These are phyloP conservation scores for Ferdinandea cuprea DNA, from an alignment of 2,888 invertebrate species.

Conservation along the genomic window DNA sequence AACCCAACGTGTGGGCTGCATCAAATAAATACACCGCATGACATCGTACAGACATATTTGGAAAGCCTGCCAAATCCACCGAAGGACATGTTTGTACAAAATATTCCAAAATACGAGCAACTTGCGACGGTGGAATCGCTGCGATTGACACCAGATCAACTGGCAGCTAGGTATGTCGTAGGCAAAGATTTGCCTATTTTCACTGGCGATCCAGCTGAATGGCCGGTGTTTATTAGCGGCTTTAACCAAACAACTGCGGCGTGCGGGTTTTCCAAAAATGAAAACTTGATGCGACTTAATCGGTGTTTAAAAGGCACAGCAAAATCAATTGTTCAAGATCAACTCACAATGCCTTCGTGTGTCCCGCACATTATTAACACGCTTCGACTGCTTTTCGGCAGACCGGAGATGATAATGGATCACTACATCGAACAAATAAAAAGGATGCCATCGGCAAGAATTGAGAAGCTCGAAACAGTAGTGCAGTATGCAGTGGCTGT, in stretches of 20 bases:
- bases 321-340: too few species aligned
- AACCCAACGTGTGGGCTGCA: too few species aligned
- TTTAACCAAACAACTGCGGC: slow-evolving; percentile 1
- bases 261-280: slow-evolving; percentile 44
- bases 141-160: too few species aligned
- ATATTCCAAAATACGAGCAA: too few species aligned
- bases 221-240: too few species aligned
- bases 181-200: slow-evolving; percentile 4
- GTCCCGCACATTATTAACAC: slow-evolving; percentile 18
- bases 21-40: too few species aligned
- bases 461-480: slow-evolving; percentile 48
- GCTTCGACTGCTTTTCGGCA: background rate
- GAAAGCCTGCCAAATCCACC: too few species aligned
- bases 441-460: slow-evolving; percentile 40
- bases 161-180: background rate
- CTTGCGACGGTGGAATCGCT: too few species aligned
- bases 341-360: slow-evolving; percentile 39
- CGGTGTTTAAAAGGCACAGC: slow-evolving; percentile 34
- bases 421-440: slow-evolving; percentile 27
- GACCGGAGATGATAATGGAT: slow-evolving; percentile 50
- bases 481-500: too few species aligned
- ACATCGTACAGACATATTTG: too few species aligned
- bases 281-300: slow-evolving; percentile 51
- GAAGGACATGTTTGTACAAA: too few species aligned
- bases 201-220: slow-evolving; percentile 5